Percentiles rank a stretch among this genome's conserved stretches.
phyloP scores from a whole-genome alignment of 2,888 invertebrate genomes.

The Caenorhabditis virilis region DNA sequence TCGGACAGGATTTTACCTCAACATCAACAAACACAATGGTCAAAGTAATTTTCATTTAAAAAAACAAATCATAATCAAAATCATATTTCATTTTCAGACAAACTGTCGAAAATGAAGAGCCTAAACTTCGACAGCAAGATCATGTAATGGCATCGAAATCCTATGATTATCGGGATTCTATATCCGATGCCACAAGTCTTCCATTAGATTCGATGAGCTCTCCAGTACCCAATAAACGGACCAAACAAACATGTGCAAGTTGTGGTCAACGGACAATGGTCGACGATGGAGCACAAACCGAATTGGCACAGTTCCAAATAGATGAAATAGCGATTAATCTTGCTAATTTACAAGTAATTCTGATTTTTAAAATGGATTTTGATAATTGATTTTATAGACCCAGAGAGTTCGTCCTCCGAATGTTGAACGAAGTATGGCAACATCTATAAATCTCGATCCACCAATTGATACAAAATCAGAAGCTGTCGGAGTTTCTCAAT shows the following conservation, averaged over 20 bases:
- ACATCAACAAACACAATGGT: slow-evolving; percentile 40
- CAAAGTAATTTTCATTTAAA: slow-evolving; percentile 9
- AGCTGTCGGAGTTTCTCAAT: no score
- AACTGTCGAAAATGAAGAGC: no score
- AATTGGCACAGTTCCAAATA: slow-evolving; percentile 62
- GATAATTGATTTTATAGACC: slow-evolving; percentile 12
- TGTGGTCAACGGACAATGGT: no score
- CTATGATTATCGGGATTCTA: slow-evolving; percentile 51
- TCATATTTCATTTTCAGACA: no score
- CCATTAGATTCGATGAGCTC: slow-evolving; percentile 60
- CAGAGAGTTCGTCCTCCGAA: slow-evolving; percentile 35
- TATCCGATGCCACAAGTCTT: slow-evolving; percentile 63
- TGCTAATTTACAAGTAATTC: slow-evolving; percentile 41
- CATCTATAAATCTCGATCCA: slow-evolving; percentile 23
- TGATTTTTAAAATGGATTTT: not conserved
- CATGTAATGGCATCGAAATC: slow-evolving; percentile 14
- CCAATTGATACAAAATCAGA: no score
- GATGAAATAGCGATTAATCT: slow-evolving; percentile 57
- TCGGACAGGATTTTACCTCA: slow-evolving; percentile 10
- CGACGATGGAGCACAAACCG: slow-evolving; percentile 51
- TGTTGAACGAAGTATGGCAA: slow-evolving; percentile 42
- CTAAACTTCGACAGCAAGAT: no score
- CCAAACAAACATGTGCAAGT: not conserved
- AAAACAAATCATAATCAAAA: no score
- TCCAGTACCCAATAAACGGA: slow-evolving; percentile 16